phyloP scores from a whole-genome alignment of 2,113 vertebrate genomes.

The Phaethornis superciliosus region DNA sequence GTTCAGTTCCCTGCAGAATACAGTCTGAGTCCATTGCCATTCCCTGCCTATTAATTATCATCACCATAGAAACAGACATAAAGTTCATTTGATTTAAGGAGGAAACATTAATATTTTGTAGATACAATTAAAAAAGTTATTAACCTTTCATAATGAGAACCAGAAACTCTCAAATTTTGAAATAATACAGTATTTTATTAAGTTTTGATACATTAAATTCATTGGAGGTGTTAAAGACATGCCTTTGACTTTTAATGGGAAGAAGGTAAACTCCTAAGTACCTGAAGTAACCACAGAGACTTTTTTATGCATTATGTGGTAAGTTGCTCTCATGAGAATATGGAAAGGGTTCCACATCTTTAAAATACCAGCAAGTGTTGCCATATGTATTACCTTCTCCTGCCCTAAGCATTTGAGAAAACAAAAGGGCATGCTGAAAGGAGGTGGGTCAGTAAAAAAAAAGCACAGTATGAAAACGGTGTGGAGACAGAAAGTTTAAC shows the following conservation, averaged over 20 bases:
- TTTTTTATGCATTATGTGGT: background rate
- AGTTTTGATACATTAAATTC: slow-evolving; percentile 16
- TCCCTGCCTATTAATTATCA: background rate
- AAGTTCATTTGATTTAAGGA: slow-evolving; percentile 21
- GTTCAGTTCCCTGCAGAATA: background rate
- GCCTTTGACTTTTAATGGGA: background rate
- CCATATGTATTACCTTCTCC: background rate
- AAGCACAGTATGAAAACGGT: background rate
- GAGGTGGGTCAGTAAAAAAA: background rate
- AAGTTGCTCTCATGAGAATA: background rate
- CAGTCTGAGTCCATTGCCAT: background rate
- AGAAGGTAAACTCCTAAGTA: background rate
- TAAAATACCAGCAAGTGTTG: background rate
- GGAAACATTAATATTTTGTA: slow-evolving; percentile 33
- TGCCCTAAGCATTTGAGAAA: background rate
- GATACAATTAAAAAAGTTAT: slow-evolving; percentile 33
- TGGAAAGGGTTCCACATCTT: background rate
- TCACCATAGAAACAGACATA: slow-evolving; percentile 29
- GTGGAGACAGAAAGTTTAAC: background rate
- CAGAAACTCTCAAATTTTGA: background rate
- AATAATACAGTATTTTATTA: background rate
- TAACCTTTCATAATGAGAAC: slow-evolving; percentile 41
- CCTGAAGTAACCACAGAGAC: background rate
- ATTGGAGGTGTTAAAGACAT: background rate
- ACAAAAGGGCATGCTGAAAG: background rate